Conservation (phyloP, 2,113 vertebrate species). For the Ondatra zibethicus region DNA sequence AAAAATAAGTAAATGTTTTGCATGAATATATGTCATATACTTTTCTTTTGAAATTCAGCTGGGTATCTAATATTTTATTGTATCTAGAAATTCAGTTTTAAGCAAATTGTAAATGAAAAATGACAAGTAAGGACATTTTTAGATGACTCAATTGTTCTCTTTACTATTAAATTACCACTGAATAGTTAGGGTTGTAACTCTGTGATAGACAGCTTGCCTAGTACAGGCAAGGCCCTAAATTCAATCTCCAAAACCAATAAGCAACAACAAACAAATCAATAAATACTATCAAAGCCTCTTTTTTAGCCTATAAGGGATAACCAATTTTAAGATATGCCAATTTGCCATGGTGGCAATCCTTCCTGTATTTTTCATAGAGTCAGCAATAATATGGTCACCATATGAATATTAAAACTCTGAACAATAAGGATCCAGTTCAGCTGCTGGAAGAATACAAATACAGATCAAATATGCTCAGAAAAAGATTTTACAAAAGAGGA, state of each 20-base stretch:
- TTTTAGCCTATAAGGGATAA: background rate
- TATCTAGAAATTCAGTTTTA: background rate
- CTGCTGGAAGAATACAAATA: background rate
- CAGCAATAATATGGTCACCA: background rate
- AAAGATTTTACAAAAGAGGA: background rate
- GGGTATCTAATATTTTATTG: background rate
- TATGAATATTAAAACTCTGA: background rate
- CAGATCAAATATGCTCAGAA: background rate
- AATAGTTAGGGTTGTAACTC: background rate
- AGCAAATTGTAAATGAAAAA: background rate
- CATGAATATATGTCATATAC: background rate
- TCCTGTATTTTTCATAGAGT: background rate
- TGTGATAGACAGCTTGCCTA: background rate
- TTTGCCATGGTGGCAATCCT: background rate
- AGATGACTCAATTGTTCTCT: background rate
- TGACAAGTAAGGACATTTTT: background rate
- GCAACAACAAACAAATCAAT: background rate
- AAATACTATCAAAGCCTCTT: background rate
- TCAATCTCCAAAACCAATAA: background rate
- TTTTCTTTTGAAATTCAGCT: constrained; percentile 22
- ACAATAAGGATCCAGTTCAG: background rate
- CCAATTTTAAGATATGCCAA: background rate
- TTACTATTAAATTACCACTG: background rate
- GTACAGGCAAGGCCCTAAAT: background rate
- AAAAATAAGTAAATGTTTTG: background rate